Conservation (phyloP, 2,888 invertebrate species). For the Euzetes globulus region DNA sequence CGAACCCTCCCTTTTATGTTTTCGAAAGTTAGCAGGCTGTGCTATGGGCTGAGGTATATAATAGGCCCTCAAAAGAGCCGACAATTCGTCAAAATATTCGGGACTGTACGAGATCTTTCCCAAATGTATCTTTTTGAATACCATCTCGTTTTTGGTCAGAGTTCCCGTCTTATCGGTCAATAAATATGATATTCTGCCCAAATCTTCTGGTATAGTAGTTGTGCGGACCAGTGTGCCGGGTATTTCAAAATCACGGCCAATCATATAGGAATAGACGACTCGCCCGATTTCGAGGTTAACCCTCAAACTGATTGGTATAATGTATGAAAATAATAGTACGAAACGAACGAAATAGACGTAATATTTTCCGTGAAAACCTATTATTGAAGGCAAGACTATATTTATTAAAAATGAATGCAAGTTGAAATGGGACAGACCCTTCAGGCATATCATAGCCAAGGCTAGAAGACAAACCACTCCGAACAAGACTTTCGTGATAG, state of each 20-base stretch:
- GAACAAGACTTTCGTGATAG: constrained; percentile 73
- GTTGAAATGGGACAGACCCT: constrained; percentile 48
- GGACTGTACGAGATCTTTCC: constrained; percentile 84
- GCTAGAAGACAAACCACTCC: constrained; percentile 81
- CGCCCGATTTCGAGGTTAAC: constrained; percentile 99
- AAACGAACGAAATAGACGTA: constrained; percentile 93
- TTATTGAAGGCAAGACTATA: neutral
- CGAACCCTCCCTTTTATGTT: constrained; percentile 35
- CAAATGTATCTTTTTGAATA: constrained; percentile 87
- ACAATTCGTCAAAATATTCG: constrained; percentile 71
- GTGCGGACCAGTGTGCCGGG: constrained; percentile 90
- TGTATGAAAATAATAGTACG: constrained; percentile 93
- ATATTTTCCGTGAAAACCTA: constrained; percentile 68
- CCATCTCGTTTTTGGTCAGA: constrained; percentile 97
- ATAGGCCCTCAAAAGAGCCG: constrained; percentile 35
- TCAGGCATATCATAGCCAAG: constrained; percentile 87
- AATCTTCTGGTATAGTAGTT: constrained; percentile 96
- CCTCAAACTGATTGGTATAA: constrained; percentile 93
- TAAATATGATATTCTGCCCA: constrained; percentile 92
- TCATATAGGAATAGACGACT: constrained; percentile 92
- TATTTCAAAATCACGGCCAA: constrained; percentile 85
- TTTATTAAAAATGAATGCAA: neutral
- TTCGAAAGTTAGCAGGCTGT: constrained; percentile 2
- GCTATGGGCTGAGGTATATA: constrained; percentile 29
- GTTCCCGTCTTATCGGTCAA: constrained; percentile 98